Conservation (phyloP, 2,888 invertebrate genomes). For the Zhengitettix transpicula region DNA sequence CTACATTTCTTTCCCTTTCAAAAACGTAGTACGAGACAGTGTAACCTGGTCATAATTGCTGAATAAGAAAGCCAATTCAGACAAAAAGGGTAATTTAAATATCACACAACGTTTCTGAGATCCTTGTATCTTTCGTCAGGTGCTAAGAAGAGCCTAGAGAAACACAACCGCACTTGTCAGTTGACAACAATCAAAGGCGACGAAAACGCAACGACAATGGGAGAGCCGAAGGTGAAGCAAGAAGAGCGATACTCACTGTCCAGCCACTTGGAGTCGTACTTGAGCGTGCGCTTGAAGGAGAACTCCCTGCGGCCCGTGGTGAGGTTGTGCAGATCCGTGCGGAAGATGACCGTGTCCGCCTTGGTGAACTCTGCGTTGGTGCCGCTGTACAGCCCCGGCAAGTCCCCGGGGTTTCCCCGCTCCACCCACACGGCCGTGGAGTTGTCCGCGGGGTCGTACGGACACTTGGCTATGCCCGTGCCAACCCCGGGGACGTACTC, state of each 20-base stretch:
- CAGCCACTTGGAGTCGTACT: conserved; percentile 96
- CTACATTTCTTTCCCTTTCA: too few species aligned
- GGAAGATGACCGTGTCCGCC: conserved; percentile 93
- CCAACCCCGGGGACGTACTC: conserved; percentile 86
- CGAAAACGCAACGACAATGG: too few species aligned
- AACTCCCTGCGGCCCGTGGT: conserved; percentile 73
- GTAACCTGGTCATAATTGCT: too few species aligned
- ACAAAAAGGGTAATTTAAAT: too few species aligned
- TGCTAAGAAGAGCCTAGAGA: too few species aligned
- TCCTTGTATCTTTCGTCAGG: too few species aligned
- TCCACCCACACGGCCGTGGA: conserved; percentile 96
- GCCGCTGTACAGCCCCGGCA: conserved; percentile 89
- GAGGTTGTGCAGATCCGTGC: conserved; percentile 83
- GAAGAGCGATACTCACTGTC: conserved; percentile 65
- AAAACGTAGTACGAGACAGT: too few species aligned
- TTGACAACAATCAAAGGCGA: too few species aligned
- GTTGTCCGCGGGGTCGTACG: conserved; percentile 94
- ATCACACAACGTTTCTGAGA: too few species aligned
- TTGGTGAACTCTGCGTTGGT: conserved; percentile 96
- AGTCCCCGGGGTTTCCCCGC: conserved; percentile 79
- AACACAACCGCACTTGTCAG: too few species aligned
- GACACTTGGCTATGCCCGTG: conserved; percentile 90
- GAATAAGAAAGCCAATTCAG: too few species aligned
- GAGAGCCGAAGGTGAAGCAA: too few species aligned
- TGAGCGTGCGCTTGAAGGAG: conserved; percentile 84